Evolutionary conservation across 2,888 invertebrate genomes (phyloP), one percentile per base, ranked within the genome.

Genomic region (Spisula solida): DNA sequence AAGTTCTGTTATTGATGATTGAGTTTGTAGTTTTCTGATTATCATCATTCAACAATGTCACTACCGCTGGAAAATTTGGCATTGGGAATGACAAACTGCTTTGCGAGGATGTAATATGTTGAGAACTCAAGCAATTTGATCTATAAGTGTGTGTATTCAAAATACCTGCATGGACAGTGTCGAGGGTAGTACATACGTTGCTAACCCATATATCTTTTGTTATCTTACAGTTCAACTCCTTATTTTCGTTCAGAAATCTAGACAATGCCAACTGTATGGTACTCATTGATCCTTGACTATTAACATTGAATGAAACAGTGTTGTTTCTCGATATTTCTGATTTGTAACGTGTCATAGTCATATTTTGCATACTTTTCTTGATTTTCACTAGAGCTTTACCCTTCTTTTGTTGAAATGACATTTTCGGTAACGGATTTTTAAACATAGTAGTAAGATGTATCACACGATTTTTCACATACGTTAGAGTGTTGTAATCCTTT

Each of bases 281-380:
- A 60, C 79, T 60, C 41, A 79, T n/a, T 8, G 85, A 80, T 34
- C 85, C 79, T 78, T 85, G 85, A 34, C 80, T 80, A 31, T 85
- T 85, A 0, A 85, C 51, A 56, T 85, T 85, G 85, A 85, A 85
- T 2, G 85, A 85, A 47, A 85, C 78, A 6, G 25, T 47, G 55
- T 80, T 75, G 10, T 34, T 29, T 10, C 20, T 82, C 1, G 66
- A 16, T 18, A 60, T 31, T 31, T 85, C 56, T 8, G 56, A 80
- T 41, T 85, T 85, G 85, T 85, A 85, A 34, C 85, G 78, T 1
- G 85, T 85, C 56, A 85, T 85, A 20, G 85, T 85, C 41, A 79
- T 80, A 1, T 31, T 55, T 56, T 47, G 51, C 31, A 66, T 41
- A 79, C 56, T 80, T 75, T 85, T 85, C 80, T 85, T 80, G 25